Evolutionary conservation across 2,888 invertebrate species (phyloP).

Genomic region (Tortrix viridana): DNA sequence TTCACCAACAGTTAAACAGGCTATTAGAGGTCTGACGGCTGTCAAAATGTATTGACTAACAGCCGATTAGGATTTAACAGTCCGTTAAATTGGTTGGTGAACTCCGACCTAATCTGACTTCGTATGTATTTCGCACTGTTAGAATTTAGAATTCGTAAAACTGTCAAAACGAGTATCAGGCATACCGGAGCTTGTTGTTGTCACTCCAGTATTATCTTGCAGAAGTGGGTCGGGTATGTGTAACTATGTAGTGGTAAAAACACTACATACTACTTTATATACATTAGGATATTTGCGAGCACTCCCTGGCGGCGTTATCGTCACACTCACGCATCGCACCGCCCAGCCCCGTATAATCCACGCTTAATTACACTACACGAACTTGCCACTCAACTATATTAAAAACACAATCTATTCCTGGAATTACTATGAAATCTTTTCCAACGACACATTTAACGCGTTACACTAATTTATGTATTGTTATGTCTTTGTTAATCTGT

Average conservation of each 20-base stretch:
- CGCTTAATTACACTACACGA: conserved; percentile 59
- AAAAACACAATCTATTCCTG: conserved; percentile 66
- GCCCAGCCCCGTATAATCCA: conserved; percentile 47
- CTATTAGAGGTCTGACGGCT: too few relatives aligned
- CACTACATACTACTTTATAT: conserved; percentile 25
- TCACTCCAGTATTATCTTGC: not conserved
- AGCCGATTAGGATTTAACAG: too few relatives aligned
- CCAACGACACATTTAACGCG: conserved; percentile 34
- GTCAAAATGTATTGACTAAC: too few relatives aligned
- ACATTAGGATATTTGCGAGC: conserved; percentile 52
- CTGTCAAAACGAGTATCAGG: too few relatives aligned
- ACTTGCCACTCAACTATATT: conserved; percentile 64
- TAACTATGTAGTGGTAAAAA: conserved; percentile 13
- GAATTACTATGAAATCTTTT: conserved; percentile 56
- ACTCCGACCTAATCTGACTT: too few relatives aligned
- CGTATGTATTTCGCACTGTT: too few relatives aligned
- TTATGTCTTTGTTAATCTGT: not conserved
- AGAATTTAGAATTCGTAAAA: too few relatives aligned
- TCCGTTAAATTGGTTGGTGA: too few relatives aligned
- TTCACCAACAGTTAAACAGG: too few relatives aligned
- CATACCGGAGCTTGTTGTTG: too few relatives aligned
- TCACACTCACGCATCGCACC: conserved; percentile 49
- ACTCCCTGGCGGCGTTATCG: conserved; percentile 56
- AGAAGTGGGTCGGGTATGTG: conserved; percentile 3
- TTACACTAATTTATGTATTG: not conserved